phyloP scores from a whole-genome alignment of 2,113 vertebrate species.

The Vimba vimba region DNA sequence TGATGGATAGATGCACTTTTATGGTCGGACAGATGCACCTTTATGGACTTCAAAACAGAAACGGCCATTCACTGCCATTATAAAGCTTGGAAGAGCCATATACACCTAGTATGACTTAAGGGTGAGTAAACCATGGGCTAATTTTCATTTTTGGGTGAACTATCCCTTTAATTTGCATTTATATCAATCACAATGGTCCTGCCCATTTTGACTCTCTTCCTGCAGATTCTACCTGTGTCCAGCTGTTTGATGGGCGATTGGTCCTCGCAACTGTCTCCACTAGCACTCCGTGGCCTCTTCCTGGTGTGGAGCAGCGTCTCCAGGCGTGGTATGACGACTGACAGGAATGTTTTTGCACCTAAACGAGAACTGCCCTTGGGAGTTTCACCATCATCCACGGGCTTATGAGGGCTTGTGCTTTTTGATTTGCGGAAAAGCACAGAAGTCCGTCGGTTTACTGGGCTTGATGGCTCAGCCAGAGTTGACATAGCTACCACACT shows the following conservation, averaged over 20 bases:
- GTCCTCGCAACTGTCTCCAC: constrained; percentile 82
- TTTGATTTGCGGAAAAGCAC: constrained; percentile 95
- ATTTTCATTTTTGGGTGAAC: too few relatives aligned
- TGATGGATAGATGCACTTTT: too few relatives aligned
- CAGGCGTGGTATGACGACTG: constrained; percentile 96
- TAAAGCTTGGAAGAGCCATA: too few relatives aligned
- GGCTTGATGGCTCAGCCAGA: constrained; percentile 84
- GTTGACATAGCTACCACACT: constrained; percentile 87
- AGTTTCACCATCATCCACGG: constrained; percentile 79
- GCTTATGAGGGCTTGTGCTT: constrained; percentile 86
- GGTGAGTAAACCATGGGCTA: too few relatives aligned
- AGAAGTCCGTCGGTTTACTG: constrained; percentile 88
- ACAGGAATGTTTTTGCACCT: constrained; percentile 96
- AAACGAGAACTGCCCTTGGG: constrained; percentile 86
- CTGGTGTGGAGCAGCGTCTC: constrained; percentile 95
- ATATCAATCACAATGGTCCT: background rate
- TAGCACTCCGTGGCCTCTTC: constrained; percentile 91
- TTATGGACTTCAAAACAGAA: too few relatives aligned
- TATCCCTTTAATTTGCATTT: background rate
- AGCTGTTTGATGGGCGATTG: constrained; percentile 88
- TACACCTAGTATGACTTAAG: too few relatives aligned
- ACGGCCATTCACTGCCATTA: too few relatives aligned
- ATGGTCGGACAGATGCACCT: too few relatives aligned
- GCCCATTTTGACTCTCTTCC: constrained; percentile 3
- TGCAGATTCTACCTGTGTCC: constrained; percentile 82